Base-by-base conservation (phyloP, 2,797 vertebrate genomes). In the Sebastes itinus region DNA sequence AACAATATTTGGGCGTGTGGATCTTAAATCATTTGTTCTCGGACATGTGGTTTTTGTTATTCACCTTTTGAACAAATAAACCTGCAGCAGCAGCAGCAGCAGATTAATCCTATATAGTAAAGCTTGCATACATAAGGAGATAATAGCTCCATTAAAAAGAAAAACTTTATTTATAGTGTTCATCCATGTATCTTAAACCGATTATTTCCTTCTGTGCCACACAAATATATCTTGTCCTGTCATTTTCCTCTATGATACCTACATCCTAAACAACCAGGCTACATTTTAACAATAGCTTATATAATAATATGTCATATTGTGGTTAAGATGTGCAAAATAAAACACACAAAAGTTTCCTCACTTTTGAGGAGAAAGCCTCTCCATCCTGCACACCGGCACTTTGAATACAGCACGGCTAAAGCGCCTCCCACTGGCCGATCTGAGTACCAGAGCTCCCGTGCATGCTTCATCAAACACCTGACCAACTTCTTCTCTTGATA, bases 351-450 rank as follows among this genome's bases (percentile, higher is more conserved):
- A 94, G 88, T 95, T 96, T 95, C 81, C 76, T 76, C 70, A 90
- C 89, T 90, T 86, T 86, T 72, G 86, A 89, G 77, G 87, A 90
- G 78, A 75, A 89, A 88, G 46, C 69, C 56, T 87, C 64, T 80
- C 61, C 75, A 80, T 79, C 75, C 84, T 87, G 79, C 79, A 76
- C 85, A 33, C 84, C 28, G 80, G 54, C 66, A 2, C 81, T 80
- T 89, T 91, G 87, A 94, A 96, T 97, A 95, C 95, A 96, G 92
- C 96, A 98, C 97, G 95, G 95, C 96, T 96, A 96, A 97, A 95
- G 98, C 97, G 97, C 97, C 98, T 96, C 97, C 97, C 97, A 95
- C 97, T 96, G 98, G 93, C 83, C 56, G 1, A 38, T 75, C 60
- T 78, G n/a, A 33, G 90, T 78, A 93, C 66, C 63, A 25, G 72